phyloP scores from a whole-genome alignment of 1,140 invertebrate species.

The Trichonephila inaurata region DNA sequence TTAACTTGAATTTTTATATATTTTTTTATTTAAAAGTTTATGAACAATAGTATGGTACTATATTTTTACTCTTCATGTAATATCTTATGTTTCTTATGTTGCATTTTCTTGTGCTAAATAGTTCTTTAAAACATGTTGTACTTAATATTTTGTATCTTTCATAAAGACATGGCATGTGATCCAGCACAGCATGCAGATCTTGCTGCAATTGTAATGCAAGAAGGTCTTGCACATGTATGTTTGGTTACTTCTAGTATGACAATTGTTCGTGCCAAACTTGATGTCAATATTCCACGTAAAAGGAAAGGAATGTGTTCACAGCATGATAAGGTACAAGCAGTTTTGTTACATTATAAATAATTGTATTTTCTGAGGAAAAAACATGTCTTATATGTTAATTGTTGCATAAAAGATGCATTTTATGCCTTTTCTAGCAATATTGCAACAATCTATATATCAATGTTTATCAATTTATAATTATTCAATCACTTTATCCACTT shows the following conservation, averaged over 20 bases:
- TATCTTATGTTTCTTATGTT: not conserved
- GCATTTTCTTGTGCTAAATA: not conserved
- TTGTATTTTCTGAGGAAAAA: too few species aligned
- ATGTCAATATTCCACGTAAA: conserved; percentile 96
- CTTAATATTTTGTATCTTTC: not conserved
- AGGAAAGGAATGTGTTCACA: conserved; percentile 95
- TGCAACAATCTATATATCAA: too few species aligned
- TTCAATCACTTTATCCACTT: too few species aligned
- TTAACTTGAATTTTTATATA: too few species aligned
- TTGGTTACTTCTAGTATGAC: conserved; percentile 99
- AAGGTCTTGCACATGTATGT: conserved; percentile 93
- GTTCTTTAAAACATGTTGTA: not conserved
- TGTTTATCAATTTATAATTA: too few species aligned
- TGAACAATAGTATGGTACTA: too few species aligned
- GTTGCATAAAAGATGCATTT: too few species aligned
- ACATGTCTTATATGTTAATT: too few species aligned
- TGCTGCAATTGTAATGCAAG: conserved; percentile 96
- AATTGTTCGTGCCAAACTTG: conserved; percentile 97
- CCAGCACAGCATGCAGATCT: conserved; percentile 94
- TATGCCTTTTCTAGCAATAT: too few species aligned
- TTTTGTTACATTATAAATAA: not conserved
- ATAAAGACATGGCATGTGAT: conserved; percentile 90
- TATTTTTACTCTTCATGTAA: not conserved
- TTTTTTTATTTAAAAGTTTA: too few species aligned
- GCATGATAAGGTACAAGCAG: conserved; percentile 92